Evolutionary conservation across 2,888 invertebrate genomes (phyloP).

Genomic region (Tetranychus piercei): DNA sequence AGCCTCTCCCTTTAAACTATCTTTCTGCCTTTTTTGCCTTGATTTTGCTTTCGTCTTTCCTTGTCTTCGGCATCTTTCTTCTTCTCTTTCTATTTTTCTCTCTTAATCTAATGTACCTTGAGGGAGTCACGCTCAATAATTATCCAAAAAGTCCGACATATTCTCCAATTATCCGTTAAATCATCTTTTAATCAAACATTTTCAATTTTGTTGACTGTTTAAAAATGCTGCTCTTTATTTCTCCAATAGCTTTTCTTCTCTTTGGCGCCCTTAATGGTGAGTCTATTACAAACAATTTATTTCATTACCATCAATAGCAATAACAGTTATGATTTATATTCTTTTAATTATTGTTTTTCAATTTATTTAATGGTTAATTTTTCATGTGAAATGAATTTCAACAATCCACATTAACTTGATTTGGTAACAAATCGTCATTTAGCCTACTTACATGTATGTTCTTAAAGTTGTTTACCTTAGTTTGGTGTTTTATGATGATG

Average conservation of each 20-base stretch:
- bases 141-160: not conserved
- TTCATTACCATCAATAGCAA: not conserved
- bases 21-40: not conserved
- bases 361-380: not conserved
- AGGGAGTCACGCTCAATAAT: not conserved
- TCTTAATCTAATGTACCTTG: not conserved
- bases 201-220: not conserved
- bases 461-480: no score
- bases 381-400: no score
- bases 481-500: no score
- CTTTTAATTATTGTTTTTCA: not conserved
- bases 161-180: not conserved
- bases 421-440: no score
- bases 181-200: not conserved
- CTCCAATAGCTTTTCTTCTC: not conserved
- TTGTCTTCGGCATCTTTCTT: not conserved
- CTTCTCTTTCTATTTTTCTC: not conserved
- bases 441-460: no score
- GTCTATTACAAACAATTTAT: not conserved
- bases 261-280: not conserved
- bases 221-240: not conserved
- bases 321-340: not conserved
- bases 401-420: no score
- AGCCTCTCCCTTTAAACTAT: not conserved
- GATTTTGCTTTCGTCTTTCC: no score